Percentiles rank a stretch among this genome's conserved stretches.
phyloP scores from a whole-genome alignment of 2,888 invertebrate species.

The Herminia tarsipennalis region DNA sequence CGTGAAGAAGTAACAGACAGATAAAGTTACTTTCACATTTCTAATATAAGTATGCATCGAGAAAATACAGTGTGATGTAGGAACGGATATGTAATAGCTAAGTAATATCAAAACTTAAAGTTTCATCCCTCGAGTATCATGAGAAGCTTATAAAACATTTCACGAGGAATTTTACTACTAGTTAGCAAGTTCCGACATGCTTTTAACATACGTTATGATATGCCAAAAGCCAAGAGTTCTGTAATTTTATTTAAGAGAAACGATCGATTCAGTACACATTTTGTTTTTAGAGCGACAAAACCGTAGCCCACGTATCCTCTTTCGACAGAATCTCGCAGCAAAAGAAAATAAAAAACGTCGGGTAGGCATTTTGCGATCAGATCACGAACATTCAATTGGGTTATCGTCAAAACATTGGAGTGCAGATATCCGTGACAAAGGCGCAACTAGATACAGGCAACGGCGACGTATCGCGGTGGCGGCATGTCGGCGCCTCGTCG shows the following conservation, averaged over 20 bases:
- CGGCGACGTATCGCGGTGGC: constrained; percentile 23
- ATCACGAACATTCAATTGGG: constrained; percentile 46
- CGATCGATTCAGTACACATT: background rate
- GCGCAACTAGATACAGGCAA: constrained; percentile 35
- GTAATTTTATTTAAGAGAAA: background rate
- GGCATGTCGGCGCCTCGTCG: constrained; percentile 25
- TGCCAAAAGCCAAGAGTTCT: background rate
- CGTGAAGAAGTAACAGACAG: too few species aligned
- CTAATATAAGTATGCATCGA: too few species aligned
- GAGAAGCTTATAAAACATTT: background rate
- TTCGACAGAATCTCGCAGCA: constrained; percentile 24
- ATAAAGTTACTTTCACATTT: too few species aligned
- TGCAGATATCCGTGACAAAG: constrained; percentile 47
- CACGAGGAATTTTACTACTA: constrained; percentile 3
- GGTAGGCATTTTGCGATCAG: constrained; percentile 34
- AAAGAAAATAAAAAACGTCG: constrained; percentile 28
- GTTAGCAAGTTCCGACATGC: constrained; percentile 1
- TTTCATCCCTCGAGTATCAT: constrained; percentile 3
- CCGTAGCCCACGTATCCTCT: constrained; percentile 15
- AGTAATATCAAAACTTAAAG: constrained; percentile 5
- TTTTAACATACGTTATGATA: constrained; percentile 3
- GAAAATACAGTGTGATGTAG: too few species aligned
- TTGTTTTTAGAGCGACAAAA: constrained; percentile 10
- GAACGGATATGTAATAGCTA: background rate
- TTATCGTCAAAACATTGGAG: constrained; percentile 50